Base-by-base conservation (phyloP, 30 jellyfish, hydroid and myxozoan species). In the Cassiopea xamachana region DNA sequence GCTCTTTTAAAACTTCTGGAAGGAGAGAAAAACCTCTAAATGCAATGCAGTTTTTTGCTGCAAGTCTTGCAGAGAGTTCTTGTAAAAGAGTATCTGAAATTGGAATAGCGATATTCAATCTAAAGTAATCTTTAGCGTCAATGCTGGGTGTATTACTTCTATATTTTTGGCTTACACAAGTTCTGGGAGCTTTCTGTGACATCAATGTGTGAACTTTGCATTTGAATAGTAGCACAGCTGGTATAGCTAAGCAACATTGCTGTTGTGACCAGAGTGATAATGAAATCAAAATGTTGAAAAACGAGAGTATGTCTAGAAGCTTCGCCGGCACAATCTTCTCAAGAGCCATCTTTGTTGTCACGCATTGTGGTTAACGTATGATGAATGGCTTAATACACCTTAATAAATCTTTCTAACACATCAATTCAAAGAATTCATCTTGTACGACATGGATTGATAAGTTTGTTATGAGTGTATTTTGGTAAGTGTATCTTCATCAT, bases 391-490 rank as follows among this genome's bases (percentile, higher is more conserved):
- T 39, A 16, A 46, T 77, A 77, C 79, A 77, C 13, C 47, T 77
- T 79, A 13, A 77, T 7, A 77, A 77, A 77, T 55, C 64, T 59
- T 7, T 77, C 87, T 77, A 77, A n/a, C n/a, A 46, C 87, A 77
- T 77, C 87, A 9, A 44, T 77, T 77, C 87, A 4, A 8, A 7
- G 48, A 77, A 77, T 44, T 44, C 87, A 77, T 64, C 87, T 48
- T 3, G 64, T 55, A 10, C 74, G 74, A 14, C 74, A 64, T 7
- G 27, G 15, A 17, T 64, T 14, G 27, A 64, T 64, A 7, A 64
- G 74, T 27, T 13, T 9, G 43, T 4, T 64, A 64, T 4, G 60
- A 15, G 18, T 27, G 45, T 18, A 7, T 8, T 46, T 19, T 1
- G 94, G 85, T 3, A 15, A 39, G 76, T 14, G 9, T 17, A 14